These are phyloP conservation scores for Columba janthina DNA, from an alignment of 2,113 vertebrate genomes.

Conservation along the genomic window DNA sequence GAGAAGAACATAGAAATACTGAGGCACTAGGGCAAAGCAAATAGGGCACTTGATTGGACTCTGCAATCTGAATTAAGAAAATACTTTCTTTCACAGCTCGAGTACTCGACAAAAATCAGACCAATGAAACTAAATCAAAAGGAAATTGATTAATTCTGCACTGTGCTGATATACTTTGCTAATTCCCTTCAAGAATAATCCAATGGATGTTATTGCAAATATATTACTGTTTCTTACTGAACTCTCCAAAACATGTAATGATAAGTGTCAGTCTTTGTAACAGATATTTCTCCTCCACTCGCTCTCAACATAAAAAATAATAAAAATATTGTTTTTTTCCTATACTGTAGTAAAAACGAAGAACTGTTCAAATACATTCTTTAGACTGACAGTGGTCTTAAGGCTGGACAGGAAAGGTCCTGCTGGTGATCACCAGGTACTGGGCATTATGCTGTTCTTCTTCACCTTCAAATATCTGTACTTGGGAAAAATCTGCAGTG, in stretches of 20 bases:
- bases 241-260: neutral
- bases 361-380: neutral
- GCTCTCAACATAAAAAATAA: neutral
- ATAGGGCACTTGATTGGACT: neutral
- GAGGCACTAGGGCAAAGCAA: neutral
- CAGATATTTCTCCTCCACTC: neutral
- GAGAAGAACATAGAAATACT: neutral
- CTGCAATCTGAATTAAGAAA: neutral
- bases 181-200: neutral
- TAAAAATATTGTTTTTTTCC: neutral
- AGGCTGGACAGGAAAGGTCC: neutral
- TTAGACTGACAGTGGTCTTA: neutral
- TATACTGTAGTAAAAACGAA: neutral
- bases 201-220: neutral
- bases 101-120: neutral
- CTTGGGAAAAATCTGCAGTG: neutral
- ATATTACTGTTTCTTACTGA: neutral
- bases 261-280: neutral
- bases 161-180: neutral
- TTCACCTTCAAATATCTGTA: constrained; percentile 17
- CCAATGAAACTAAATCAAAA: neutral
- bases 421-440: neutral
- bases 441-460: neutral
- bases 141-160: neutral
- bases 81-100: neutral